Evolutionary conservation across 2,888 invertebrate species (phyloP).

Genomic region (Erebia aethiops): DNA sequence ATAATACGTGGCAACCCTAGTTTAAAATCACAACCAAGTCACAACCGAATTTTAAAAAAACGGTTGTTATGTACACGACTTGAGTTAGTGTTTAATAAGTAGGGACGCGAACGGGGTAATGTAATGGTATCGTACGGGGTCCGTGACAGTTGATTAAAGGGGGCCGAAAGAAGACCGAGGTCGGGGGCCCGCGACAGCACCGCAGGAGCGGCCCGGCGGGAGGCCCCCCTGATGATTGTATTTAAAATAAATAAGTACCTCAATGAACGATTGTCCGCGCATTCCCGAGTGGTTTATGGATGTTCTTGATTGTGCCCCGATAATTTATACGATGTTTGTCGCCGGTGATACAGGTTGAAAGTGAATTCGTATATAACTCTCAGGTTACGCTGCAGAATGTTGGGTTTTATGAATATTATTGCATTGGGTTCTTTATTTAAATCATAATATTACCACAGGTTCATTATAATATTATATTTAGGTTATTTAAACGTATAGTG

Average conservation of each 20-base stretch:
- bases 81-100: conserved; percentile 34
- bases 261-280: conserved; percentile 82
- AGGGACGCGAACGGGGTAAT: conserved; percentile 43
- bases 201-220: conserved; percentile 72
- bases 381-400: conserved; percentile 4
- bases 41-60: conserved; percentile 21
- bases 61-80: conserved; percentile 34
- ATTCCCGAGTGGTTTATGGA: conserved; percentile 68
- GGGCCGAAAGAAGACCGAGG: conserved; percentile 77
- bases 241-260: conserved; percentile 83
- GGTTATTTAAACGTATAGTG: no score
- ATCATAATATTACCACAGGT: neutral
- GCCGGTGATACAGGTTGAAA: conserved; percentile 30
- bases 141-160: conserved; percentile 82
- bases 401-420: neutral
- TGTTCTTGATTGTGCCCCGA: conserved; percentile 56
- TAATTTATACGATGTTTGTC: conserved; percentile 58
- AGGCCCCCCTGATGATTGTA: conserved; percentile 81
- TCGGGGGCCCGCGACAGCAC: conserved; percentile 80
- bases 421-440: neutral
- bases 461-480: no score
- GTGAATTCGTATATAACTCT: conserved; percentile 27
- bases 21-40: conserved; percentile 32
- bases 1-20: conserved; percentile 7
- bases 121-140: conserved; percentile 68